Conservation (phyloP, 2,888 invertebrate genomes). For the Ennomos quercinarius region DNA sequence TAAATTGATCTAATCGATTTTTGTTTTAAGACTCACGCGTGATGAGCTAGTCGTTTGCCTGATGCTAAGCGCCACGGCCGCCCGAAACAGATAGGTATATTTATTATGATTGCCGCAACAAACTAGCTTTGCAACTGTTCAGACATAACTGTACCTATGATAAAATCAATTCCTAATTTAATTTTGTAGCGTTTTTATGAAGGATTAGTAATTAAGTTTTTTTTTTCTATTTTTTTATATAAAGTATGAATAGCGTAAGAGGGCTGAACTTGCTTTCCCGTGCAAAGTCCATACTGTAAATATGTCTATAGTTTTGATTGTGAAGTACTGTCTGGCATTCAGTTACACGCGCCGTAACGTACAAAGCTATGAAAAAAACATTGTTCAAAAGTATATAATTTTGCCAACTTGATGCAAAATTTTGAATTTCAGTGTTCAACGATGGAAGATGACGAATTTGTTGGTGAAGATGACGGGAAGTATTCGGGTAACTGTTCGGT, state of each 20-base stretch:
- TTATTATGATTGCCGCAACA: too few relatives aligned
- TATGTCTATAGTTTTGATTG: neutral
- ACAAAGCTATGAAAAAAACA: constrained; percentile 8
- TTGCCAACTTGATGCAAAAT: constrained; percentile 17
- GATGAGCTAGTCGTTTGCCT: too few relatives aligned
- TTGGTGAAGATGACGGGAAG: constrained; percentile 42
- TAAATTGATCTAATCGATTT: too few relatives aligned
- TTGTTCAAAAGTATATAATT: constrained; percentile 3
- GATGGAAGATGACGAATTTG: constrained; percentile 44
- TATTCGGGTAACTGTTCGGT: constrained; percentile 53
- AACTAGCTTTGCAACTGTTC: too few relatives aligned
- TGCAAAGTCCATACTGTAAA: constrained; percentile 11
- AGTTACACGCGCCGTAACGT: constrained; percentile 10
- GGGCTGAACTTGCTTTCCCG: neutral
- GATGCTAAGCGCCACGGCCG: too few relatives aligned
- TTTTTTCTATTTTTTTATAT: too few relatives aligned
- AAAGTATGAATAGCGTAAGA: neutral
- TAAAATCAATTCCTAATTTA: too few relatives aligned
- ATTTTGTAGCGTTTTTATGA: too few relatives aligned
- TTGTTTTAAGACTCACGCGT: too few relatives aligned
- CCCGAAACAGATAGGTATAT: too few relatives aligned
- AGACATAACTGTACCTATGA: too few relatives aligned
- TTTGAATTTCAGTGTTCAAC: constrained; percentile 13
- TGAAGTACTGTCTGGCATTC: constrained; percentile 5
- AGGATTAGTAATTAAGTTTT: too few relatives aligned